Evolutionary conservation across 2,113 vertebrate genomes (phyloP).

Genomic region (Menura novaehollandiae): DNA sequence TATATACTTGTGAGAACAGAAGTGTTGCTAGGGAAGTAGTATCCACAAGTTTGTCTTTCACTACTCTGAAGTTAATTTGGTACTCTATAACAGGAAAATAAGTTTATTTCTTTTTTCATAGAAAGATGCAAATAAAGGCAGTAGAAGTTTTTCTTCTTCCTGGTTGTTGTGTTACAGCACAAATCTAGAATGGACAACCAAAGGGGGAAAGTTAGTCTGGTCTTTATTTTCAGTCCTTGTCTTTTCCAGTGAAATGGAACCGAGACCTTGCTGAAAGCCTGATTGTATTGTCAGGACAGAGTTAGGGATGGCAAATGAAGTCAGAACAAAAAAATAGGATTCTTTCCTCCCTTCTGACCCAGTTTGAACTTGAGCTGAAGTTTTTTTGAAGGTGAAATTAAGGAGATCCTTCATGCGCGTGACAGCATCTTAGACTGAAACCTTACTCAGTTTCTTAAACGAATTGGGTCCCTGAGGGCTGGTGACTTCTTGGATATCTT

Average conservation of each 20-base stretch:
- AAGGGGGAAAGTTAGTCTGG: background rate
- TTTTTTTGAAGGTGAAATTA: constrained; percentile 25
- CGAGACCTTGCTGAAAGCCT: background rate
- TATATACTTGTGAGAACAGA: background rate
- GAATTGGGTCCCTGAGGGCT: background rate
- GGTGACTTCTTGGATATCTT: background rate
- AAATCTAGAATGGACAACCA: background rate
- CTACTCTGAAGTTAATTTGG: background rate
- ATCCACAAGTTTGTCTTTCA: background rate
- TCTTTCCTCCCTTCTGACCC: background rate
- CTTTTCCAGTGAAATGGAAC: background rate
- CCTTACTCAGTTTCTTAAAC: background rate
- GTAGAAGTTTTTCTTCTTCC: background rate
- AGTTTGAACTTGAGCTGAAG: background rate
- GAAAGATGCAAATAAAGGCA: background rate
- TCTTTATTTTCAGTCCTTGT: background rate
- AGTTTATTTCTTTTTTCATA: background rate
- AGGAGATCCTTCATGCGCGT: constrained; percentile 34
- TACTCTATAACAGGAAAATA: background rate
- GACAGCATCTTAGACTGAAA: constrained; percentile 10
- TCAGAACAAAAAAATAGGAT: background rate
- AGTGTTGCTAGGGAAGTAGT: background rate
- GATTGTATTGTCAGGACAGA: background rate
- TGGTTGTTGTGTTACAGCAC: background rate
- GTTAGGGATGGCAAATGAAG: background rate